Conservation (phyloP, 2,797 vertebrate species). For the Diceros bicornis region DNA sequence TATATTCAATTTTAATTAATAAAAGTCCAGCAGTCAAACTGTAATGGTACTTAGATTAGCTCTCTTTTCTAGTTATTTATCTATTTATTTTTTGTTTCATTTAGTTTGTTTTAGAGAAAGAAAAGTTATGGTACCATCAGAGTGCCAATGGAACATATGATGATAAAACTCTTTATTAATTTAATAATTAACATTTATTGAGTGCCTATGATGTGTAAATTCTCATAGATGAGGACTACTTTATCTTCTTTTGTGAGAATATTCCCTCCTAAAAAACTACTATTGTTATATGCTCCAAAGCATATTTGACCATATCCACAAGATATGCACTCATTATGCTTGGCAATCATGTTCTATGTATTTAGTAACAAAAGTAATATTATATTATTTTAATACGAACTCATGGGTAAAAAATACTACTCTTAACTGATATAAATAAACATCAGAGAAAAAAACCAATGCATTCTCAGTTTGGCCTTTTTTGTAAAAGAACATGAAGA, state of each 20-base stretch:
- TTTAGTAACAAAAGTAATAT: neutral
- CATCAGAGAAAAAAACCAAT: neutral
- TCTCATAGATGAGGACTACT: neutral
- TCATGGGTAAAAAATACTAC: neutral
- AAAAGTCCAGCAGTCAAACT: neutral
- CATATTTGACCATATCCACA: accelerated
- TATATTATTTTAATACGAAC: neutral
- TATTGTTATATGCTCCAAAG: accelerated
- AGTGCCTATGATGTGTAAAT: accelerated
- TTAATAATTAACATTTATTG: neutral
- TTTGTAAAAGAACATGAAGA: neutral
- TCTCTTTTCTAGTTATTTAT: neutral
- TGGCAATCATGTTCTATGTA: accelerated
- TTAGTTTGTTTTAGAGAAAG: neutral
- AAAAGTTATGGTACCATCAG: neutral
- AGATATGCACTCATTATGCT: accelerated
- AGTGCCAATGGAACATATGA: accelerated
- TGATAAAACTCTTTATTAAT: too few species aligned
- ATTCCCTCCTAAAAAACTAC: neutral
- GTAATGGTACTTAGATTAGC: neutral
- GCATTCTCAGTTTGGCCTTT: neutral
- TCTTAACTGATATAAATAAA: neutral
- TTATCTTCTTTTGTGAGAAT: neutral
- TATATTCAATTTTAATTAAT: neutral
- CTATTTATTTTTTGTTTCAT: neutral